Evolutionary conservation across 1,140 invertebrate species (phyloP), one percentile per base, ranked within the genome.

Genomic region (Coelopa frigida): DNA sequence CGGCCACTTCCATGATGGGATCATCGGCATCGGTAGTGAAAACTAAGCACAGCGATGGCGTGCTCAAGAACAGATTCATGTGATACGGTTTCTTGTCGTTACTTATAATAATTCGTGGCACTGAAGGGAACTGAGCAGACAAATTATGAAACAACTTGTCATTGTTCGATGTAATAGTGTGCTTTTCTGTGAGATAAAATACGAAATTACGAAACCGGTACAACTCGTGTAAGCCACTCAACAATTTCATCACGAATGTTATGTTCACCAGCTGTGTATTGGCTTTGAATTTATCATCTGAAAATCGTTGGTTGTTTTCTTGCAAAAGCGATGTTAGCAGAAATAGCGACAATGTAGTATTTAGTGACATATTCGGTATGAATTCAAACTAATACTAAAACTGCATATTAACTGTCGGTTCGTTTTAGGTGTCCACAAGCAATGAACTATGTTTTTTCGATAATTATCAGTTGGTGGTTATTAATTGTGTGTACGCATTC

Each of bases 1-100:
- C 40, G 0, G 62, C 58, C 21, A 66, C 11, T 26, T 62, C 53
- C 62, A 66, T 66, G 3, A 66, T 60, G 20, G 56, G 54, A 54
- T 66, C 62, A n/a, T 48, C 46, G 0, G 40, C 48, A 8, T 38
- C 48, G 5, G 62, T 65, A 2, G 61, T 61, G 5, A 51, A 50
- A 4, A 66, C 15, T 38, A 66, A 33, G 12, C 62, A 52, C 31
- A 66, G 40, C 0, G 62, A 49, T 0, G 62, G 62, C 10, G 59
- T 60, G 27, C 62, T 66, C 14, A 66, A 49, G 1, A 62, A 44
- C 6, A 52, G 43, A 7, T 39, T 43, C 26, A 66, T 59, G 1
- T 42, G 15, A 5, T 18, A 37, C 12, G 0, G 42, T 37, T 12
- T 37, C 15, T 14, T 29, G 11, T 48, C 18, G 5, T 40, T 45